Base-by-base conservation (phyloP, 37 sponge, comb jelly and placozoan genomes). In the Theonella swinhoei region DNA sequence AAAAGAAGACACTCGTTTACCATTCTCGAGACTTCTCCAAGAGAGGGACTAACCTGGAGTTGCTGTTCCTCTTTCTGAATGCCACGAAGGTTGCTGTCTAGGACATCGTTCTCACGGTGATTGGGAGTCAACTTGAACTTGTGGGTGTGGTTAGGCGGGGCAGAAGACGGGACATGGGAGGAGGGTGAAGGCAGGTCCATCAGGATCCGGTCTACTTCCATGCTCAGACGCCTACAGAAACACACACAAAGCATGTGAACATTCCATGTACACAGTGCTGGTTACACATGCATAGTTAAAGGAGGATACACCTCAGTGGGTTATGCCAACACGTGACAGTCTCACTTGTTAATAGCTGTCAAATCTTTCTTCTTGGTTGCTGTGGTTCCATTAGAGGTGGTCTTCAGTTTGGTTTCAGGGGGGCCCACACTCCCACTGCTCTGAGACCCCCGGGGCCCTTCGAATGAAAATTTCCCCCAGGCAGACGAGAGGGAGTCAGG, bases 191-290 rank as follows among this genome's bases (percentile, higher is more conserved):
- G 65, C 0, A 80, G 54, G 28, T 84, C 70, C 30, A 63, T 64
- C 17, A 84, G 76, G 1, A 84, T 39, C 77, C 40, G 47, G 60
- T 84, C 85, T 59, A 84, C 77, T 66, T 84, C 76, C 39, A 76
- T 74, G 24, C 85, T 75, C 1, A 76, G 76, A 25, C 54, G 74
- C 37, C 77, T 84, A 77, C 31, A 67, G 68, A 8, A 67, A 20
- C 11, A 47, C 11, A 47, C 11, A 47, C 54, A 7, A 47, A 47
- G 54, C 14, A 47, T 47, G 14, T 14, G 54, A 14, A 47, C 14
- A 17, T 47, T 47, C 54, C 54, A 14, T 47, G 14, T 47, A 17
- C 14, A 47, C 54, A 17, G 11, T 47, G 54, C 54, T 47, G 54
- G 54, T 17, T 7, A 47, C 54, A 47, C 11, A 47, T 47, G 54